Percentiles rank a stretch among this genome's conserved stretches.
These are phyloP conservation scores for Alcedo quadribrachys DNA, from an alignment of 2,797 vertebrate species.

Conservation along the genomic window DNA sequence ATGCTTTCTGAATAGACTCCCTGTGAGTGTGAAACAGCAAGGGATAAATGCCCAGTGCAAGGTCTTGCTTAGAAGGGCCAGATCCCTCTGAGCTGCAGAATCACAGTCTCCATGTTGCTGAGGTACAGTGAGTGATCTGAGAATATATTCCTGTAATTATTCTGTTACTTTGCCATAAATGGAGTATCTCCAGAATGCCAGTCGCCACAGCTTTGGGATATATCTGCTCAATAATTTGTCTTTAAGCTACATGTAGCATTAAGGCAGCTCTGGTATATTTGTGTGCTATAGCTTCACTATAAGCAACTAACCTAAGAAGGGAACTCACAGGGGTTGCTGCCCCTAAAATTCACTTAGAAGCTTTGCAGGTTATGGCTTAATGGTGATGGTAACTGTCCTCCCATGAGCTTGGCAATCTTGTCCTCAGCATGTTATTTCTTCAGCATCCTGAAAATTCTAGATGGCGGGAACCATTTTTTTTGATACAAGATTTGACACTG, in stretches of 20 bases:
- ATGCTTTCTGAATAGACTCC: background rate
- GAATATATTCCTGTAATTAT: background rate
- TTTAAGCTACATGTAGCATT: background rate
- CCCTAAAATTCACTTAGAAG: background rate
- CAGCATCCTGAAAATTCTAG: background rate
- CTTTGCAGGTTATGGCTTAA: background rate
- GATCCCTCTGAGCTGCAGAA: background rate
- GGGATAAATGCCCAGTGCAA: background rate
- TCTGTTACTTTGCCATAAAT: background rate
- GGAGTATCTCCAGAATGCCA: background rate
- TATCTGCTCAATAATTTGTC: background rate
- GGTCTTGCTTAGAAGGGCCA: background rate
- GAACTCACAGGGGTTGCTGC: background rate
- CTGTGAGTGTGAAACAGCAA: background rate
- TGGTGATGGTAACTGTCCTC: background rate
- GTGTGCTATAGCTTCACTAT: background rate
- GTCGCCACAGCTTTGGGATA: background rate
- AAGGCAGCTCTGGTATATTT: background rate
- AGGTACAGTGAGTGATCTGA: background rate
- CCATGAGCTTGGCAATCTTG: background rate
- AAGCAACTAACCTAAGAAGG: background rate
- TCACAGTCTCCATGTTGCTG: accelerated
- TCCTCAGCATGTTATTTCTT: background rate
- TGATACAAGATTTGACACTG: background rate
- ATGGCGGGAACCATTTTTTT: background rate